These are phyloP conservation scores for Andrena chrysosceles DNA, from an alignment of 2,888 invertebrate genomes.

Conservation along the genomic window DNA sequence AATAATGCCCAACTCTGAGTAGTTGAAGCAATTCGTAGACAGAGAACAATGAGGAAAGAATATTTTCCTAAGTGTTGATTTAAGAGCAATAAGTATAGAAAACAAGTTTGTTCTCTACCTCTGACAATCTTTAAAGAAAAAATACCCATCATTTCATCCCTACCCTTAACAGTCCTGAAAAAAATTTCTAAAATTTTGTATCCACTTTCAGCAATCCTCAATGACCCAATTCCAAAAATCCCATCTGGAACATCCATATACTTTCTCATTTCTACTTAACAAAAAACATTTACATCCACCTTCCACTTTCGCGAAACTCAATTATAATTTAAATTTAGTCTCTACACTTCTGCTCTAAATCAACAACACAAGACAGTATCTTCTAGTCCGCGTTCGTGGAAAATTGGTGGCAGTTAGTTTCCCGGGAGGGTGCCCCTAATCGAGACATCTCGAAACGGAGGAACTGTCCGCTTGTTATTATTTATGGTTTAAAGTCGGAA, in stretches of 20 bases:
- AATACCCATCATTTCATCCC: too few species aligned
- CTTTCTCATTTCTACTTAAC: neutral
- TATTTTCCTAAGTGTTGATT: too few species aligned
- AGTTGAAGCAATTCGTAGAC: too few species aligned
- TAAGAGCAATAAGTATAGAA: too few species aligned
- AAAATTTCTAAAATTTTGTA: too few species aligned
- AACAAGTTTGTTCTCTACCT: too few species aligned
- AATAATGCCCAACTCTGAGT: too few species aligned
- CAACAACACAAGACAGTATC: slow-evolving; percentile 2
- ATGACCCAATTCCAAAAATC: neutral
- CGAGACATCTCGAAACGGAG: slow-evolving; percentile 42
- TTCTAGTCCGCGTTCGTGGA: slow-evolving; percentile 33
- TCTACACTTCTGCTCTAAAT: slow-evolving; percentile 9
- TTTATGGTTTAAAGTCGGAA: slow-evolving; percentile 55
- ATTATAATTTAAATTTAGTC: neutral
- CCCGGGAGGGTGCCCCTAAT: slow-evolving; percentile 33
- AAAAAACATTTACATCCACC: neutral
- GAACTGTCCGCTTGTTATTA: slow-evolving; percentile 38
- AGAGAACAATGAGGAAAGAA: too few species aligned
- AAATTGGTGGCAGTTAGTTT: slow-evolving; percentile 46
- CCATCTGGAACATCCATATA: neutral
- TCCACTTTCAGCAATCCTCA: neutral
- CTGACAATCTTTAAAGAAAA: too few species aligned
- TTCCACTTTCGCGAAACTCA: neutral
- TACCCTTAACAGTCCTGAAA: too few species aligned